Base-by-base conservation (phyloP, 37 sponge, comb jelly and placozoan species). In the Chondrilla cf. caribensis region DNA sequence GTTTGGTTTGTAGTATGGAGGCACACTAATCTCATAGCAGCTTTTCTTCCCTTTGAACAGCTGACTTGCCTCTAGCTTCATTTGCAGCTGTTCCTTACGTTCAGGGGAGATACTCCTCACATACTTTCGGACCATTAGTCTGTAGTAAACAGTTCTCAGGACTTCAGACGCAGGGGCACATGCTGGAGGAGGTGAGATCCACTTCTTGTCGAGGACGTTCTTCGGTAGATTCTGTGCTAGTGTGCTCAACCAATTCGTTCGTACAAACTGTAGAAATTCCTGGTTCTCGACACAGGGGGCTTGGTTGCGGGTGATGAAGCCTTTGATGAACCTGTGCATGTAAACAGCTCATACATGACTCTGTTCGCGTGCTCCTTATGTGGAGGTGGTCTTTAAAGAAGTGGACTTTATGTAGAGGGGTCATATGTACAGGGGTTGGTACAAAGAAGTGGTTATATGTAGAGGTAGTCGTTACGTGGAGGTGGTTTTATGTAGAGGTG, bases 221-320 rank as follows among this genome's bases (percentile, higher is more conserved):
- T 35, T 58, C 31, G 93, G 93, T 14, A 92, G 84, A 19, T 17
- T 58, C 51, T 35, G 70, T 29, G 83, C 66, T 31, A 89, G 40
- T 41, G 58, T 77, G 38, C 64, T 68, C 66, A 88, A 15, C 54
- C 64, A 92, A 75, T 86, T 92, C 54, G 88, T 78, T 26, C 90
- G 60, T 17, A 89, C 93, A 92, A 89, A 92, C 70, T 88, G 86
- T n/a, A 92, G 70, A 67, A 93, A 93, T 86, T 89, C 29, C 26
- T 86, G 65, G 59, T 94, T 94, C 77, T 90, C 84, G 21, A 62
- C 80, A 68, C 88, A 89, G 21, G 79, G 82, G 17, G 94, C 91
- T 75, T 88, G 81, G 62, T 88, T 85, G 19, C 94, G 66, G 64
- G 81, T 84, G 62, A 90, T 94, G 79, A 94, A 94, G 0, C 94